Conservation (phyloP, 2,797 vertebrate species). For the Dallia pectoralis region DNA sequence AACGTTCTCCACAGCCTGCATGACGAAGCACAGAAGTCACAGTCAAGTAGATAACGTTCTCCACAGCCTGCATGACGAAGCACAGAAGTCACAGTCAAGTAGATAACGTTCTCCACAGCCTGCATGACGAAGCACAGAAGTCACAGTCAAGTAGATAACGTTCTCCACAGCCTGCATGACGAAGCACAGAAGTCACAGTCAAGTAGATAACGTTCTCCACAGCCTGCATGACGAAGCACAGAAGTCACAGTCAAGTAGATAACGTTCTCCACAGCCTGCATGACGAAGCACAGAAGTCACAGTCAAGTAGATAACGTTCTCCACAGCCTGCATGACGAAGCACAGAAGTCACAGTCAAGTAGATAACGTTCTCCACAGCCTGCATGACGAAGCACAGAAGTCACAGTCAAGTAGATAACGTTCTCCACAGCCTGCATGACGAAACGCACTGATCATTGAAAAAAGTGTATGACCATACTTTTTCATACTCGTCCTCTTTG, state of each 20-base stretch:
- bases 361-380: constrained; percentile 99
- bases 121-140: constrained; percentile 41
- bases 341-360: constrained; percentile 75
- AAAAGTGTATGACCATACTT: constrained; percentile 71
- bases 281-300: background rate
- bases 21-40: background rate
- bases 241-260: constrained; percentile 93
- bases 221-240: constrained; percentile 67
- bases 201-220: constrained; percentile 99
- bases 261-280: constrained; percentile 95
- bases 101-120: constrained; percentile 99
- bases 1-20: constrained; percentile 95
- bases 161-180: constrained; percentile 89
- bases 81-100: constrained; percentile 75
- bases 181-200: too few relatives aligned
- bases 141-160: constrained; percentile 97
- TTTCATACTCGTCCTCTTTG: constrained; percentile 90
- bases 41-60: constrained; percentile 98
- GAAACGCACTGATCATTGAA: too few relatives aligned
- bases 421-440: constrained; percentile 89
- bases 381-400: constrained; percentile 41
- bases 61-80: constrained; percentile 80
- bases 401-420: constrained; percentile 97
- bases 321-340: constrained; percentile 80
- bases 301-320: constrained; percentile 98